These are phyloP conservation scores for Anas bahamensis DNA, from an alignment of 2,797 vertebrate genomes.

Conservation along the genomic window DNA sequence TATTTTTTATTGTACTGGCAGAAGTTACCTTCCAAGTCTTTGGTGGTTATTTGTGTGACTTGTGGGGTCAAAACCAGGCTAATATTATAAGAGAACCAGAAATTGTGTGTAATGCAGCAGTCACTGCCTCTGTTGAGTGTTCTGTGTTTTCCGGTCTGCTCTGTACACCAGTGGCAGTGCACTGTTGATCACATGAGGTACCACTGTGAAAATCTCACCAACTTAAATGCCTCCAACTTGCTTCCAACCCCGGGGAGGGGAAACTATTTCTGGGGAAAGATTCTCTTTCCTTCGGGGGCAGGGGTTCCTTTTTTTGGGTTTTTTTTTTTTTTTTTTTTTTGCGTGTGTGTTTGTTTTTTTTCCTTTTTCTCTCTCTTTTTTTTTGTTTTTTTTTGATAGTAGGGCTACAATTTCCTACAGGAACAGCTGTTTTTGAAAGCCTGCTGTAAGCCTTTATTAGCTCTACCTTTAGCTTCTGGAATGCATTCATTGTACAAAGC, in stretches of 20 bases:
- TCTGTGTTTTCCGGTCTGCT: not conserved
- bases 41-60: not conserved
- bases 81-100: not conserved
- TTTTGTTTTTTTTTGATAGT: not conserved
- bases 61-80: not conserved
- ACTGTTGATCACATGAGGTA: not conserved
- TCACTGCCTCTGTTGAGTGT: not conserved
- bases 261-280: not conserved
- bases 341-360: too few species aligned
- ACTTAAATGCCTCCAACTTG: not conserved
- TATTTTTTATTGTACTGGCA: not conserved
- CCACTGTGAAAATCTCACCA: not conserved
- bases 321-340: too few species aligned
- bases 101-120: not conserved
- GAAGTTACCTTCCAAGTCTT: not conserved
- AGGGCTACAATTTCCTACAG: not conserved
- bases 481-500: not conserved
- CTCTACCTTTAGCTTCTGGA: constrained; percentile 18
- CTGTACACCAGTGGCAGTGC: not conserved
- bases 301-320: not conserved
- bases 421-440: not conserved
- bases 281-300: not conserved
- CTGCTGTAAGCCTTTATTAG: not conserved
- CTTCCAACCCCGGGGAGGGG: not conserved
- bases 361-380: not conserved